These are phyloP conservation scores for Galerucella pusilla DNA, from an alignment of 2,888 invertebrate species.

Conservation along the genomic window DNA sequence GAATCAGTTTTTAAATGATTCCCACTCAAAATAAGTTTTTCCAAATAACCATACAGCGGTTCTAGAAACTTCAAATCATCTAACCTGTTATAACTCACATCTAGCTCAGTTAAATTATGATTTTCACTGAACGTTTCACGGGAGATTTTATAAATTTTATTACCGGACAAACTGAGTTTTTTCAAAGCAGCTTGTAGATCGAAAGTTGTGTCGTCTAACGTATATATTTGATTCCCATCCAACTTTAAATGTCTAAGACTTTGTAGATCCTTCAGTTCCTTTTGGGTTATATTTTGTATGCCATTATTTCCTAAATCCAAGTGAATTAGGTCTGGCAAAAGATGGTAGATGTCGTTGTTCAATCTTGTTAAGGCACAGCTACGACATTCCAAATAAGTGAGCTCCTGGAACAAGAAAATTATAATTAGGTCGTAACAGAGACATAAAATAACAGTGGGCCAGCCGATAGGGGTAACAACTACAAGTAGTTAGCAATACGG, in stretches of 20 bases:
- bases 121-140: constrained; percentile 78
- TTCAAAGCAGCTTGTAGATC: constrained; percentile 68
- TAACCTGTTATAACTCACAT: constrained; percentile 78
- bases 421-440: no score
- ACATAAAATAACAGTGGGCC: no score
- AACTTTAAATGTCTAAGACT: constrained; percentile 73
- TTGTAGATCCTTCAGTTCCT: constrained; percentile 75
- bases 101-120: constrained; percentile 74
- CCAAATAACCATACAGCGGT: constrained; percentile 70
- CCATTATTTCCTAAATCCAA: constrained; percentile 82
- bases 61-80: constrained; percentile 50
- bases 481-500: no score
- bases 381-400: constrained; percentile 78
- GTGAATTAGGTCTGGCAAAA: constrained; percentile 75
- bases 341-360: constrained; percentile 80
- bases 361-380: constrained; percentile 77
- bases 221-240: constrained; percentile 80
- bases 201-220: constrained; percentile 76
- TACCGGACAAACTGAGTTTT: constrained; percentile 73
- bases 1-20: constrained; percentile 71
- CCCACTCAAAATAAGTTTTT: constrained; percentile 76
- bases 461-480: no score
- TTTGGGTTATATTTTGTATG: constrained; percentile 75
- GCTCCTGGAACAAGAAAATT: constrained; percentile 68
- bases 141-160: constrained; percentile 77